Evolutionary conservation across 2,888 invertebrate species (phyloP), one percentile per base, ranked within the genome.

Genomic region (Masnerella sp.): DNA sequence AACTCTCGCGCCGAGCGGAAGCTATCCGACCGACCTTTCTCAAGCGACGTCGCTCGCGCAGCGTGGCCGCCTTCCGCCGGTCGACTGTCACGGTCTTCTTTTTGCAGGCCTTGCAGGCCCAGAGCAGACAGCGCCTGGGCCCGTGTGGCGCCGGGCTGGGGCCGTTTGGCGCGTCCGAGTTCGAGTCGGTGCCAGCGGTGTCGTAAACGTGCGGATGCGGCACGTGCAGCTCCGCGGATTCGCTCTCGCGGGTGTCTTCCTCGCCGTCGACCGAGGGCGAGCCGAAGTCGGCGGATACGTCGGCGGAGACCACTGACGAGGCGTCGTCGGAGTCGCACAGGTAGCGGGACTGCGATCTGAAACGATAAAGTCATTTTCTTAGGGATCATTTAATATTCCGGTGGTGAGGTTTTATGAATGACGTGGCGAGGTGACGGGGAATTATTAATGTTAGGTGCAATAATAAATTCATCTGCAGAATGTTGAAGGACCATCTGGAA

Each of bases 81-180:
- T 99, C 99, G 5, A 98, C 95, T 0, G 97, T 94, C 40, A 97
- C 96, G 11, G 95, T 96, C 89, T 98, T 97, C 89, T 96, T 94
- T 88, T 98, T 98, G 89, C 98, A 98, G 0, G 97, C 97, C 85
- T 98, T 98, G 88, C 98, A 98, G 1, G 98, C 98, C 98, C 98
- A 98, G 8, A 97, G 92, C 34, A 98, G 90, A 83, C 98, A 98
- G 72, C 95, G 91, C 73, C 95, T 89, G 47, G 92, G 92, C 5
- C 89, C 89, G 68, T 85, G 83, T 28, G 47, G 79, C 71, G 74
- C 30, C 47, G 64, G 30, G 25, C n/a, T 45, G 25, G 30, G 14
- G 1, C 34, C 18, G 5, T 40, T 2, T 11, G 36, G 17, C 5
- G n/a, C 22, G 36, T 14, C 25, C 14, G 11, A n/a, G n/a, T n/a